Base-by-base conservation (phyloP, 2,113 vertebrate genomes). In the Panurus biarmicus region DNA sequence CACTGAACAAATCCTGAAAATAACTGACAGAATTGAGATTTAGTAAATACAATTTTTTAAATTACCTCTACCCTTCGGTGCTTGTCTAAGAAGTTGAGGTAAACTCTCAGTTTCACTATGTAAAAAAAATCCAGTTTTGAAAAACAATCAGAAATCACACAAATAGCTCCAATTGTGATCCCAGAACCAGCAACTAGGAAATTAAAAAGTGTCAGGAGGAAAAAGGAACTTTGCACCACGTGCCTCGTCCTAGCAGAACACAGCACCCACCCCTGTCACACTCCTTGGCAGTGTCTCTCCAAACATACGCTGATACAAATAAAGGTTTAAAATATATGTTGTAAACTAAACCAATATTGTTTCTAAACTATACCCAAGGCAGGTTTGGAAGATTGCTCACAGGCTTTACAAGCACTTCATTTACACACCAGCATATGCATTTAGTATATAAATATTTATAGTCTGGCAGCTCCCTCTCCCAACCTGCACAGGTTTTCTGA, bases 361-460 rank as follows among this genome's bases (percentile, higher is more conserved):
- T 42, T 42, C 40, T 42, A 42, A 42, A 74, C 24, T 1, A 7
- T 57, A 61, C 33, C 42, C 24, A 47, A 61, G 86, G 38, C 44
- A 79, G 47, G 62, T 73, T 89, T 62, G 67, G 81, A 70, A 73
- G 58, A 86, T 6, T 61, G 70, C 71, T 91, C 76, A 42, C 1
- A 53, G 75, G 61, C 40, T 74, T 79, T 83, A 62, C 35, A 72
- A 92, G 90, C 65, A 70, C 66, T 92, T 85, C 57, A 92, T 77
- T 92, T 84, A 58, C 78, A 84, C 70, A 74, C 44, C 57, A 88
- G 82, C 66, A 53, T 33, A 88, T 33, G 72, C 69, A 60, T 53
- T 87, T 62, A 56, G 66, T 91, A 17, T 25, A 76, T 91, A 87
- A 90, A 92, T 90, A 93, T 94, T 90, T 90, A 78, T 13, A 73